phyloP scores from a whole-genome alignment of 2,113 vertebrate species.

The Phoxinus phoxinus region DNA sequence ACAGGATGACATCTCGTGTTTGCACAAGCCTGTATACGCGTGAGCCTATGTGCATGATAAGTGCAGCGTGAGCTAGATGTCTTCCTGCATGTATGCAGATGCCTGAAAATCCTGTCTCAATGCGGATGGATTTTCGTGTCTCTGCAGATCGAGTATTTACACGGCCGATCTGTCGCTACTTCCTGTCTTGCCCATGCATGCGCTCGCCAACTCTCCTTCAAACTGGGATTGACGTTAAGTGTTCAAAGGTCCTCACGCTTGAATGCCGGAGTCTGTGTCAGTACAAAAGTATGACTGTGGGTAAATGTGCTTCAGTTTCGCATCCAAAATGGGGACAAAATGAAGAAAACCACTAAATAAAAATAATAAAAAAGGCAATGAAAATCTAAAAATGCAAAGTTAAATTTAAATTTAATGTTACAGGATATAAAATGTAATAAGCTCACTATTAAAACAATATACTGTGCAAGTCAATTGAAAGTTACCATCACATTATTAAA shows the following conservation, averaged over 20 bases:
- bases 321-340: conserved; percentile 15
- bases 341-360: conserved; percentile 32
- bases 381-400: not conserved
- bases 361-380: conserved; percentile 5
- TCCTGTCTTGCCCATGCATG: conserved; percentile 5
- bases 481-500: not conserved
- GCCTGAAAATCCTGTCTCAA: conserved; percentile 30
- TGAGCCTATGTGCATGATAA: not conserved
- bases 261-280: not conserved
- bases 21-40: conserved; percentile 8
- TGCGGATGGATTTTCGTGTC: not conserved
- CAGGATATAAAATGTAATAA: not conserved
- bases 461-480: not conserved
- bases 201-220: not conserved
- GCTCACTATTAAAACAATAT: not conserved
- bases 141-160: conserved; percentile 31
- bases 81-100: conserved; percentile 19
- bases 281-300: conserved; percentile 1
- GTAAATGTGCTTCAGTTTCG: not conserved
- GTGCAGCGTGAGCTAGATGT: conserved; percentile 33
- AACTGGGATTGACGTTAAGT: conserved; percentile 2
- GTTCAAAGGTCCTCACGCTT: not conserved
- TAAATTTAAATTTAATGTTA: not conserved
- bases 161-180: not conserved
- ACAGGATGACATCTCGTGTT: conserved; percentile 8